Percentiles rank a stretch among this genome's conserved stretches.
Conservation (phyloP, 2,113 vertebrate species). For the Chroicocephalus ridibundus region DNA sequence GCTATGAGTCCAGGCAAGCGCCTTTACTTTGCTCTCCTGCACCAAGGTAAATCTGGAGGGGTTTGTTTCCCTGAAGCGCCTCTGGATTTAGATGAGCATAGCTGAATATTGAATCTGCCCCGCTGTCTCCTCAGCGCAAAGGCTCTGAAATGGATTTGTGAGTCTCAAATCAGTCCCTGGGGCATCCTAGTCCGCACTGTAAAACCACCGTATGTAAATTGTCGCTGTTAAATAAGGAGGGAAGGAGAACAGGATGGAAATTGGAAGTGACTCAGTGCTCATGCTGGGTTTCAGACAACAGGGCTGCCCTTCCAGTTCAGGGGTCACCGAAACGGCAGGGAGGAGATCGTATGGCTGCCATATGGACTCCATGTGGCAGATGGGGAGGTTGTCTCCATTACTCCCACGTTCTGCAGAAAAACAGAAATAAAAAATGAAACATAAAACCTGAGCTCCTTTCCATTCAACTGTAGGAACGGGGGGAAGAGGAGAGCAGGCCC, state of each 20-base stretch:
- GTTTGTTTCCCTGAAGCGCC: not conserved
- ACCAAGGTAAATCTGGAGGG: not conserved
- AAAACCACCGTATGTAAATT: constrained; percentile 72
- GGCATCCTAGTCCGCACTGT: constrained; percentile 55
- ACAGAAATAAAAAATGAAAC: not conserved
- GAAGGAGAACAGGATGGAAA: constrained; percentile 35
- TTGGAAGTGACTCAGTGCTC: constrained; percentile 48
- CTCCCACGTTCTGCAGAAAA: not conserved
- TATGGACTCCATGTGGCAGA: not conserved
- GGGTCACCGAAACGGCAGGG: not conserved
- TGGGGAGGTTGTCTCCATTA: not conserved
- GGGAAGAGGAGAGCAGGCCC: not conserved
- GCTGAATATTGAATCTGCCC: constrained; percentile 8
- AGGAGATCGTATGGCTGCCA: not conserved
- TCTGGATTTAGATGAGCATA: constrained; percentile 5
- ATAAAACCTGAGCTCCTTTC: not conserved
- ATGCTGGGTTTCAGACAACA: constrained; percentile 38
- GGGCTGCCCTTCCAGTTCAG: constrained; percentile 40
- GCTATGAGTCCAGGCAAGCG: not conserved
- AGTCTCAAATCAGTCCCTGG: constrained; percentile 67
- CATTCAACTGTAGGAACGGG: not conserved
- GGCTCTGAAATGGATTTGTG: constrained; percentile 70
- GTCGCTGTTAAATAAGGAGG: constrained; percentile 34
- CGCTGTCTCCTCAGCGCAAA: not conserved
- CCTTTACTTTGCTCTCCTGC: not conserved